Evolutionary conservation across 30 jellyfish, hydroid and myxozoan genomes (phyloP).

Genomic region (Hydractinia symbiolongicarpus): DNA sequence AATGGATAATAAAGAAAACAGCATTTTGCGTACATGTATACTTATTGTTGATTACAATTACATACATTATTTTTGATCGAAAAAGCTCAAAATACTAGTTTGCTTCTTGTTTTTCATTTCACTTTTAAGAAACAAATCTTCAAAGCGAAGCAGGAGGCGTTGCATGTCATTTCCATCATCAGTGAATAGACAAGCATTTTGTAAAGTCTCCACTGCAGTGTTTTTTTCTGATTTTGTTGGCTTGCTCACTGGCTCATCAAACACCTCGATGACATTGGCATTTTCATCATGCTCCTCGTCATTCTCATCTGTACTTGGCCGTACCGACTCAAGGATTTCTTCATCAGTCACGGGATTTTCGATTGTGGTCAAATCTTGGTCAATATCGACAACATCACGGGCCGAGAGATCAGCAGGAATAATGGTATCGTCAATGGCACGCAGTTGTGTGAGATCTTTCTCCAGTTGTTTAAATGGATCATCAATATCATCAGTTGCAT

Average conservation of each 20-base stretch:
- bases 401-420: background rate
- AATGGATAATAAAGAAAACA: background rate
- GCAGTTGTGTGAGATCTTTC: conserved; percentile 3
- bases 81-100: background rate
- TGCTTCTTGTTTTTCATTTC: conserved; percentile 4
- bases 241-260: background rate
- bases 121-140: conserved; percentile 1
- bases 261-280: conserved; percentile 5
- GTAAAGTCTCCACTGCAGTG: conserved; percentile 6
- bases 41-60: too few relatives aligned
- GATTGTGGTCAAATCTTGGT: background rate
- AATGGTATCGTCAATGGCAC: background rate
- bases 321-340: conserved; percentile 2
- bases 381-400: conserved; percentile 7
- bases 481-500: background rate
- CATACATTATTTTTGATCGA: background rate
- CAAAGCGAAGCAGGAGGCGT: conserved; percentile 6
- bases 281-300: background rate
- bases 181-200: conserved; percentile 4
- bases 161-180: conserved; percentile 4
- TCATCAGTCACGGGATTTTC: conserved; percentile 4
- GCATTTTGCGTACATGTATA: background rate
- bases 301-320: conserved; percentile 4
- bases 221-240: background rate
- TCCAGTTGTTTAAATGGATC: conserved; percentile 4